phyloP scores from a whole-genome alignment of 1,140 invertebrate species.

The Pachyrhynchus sulphureomaculatus region DNA sequence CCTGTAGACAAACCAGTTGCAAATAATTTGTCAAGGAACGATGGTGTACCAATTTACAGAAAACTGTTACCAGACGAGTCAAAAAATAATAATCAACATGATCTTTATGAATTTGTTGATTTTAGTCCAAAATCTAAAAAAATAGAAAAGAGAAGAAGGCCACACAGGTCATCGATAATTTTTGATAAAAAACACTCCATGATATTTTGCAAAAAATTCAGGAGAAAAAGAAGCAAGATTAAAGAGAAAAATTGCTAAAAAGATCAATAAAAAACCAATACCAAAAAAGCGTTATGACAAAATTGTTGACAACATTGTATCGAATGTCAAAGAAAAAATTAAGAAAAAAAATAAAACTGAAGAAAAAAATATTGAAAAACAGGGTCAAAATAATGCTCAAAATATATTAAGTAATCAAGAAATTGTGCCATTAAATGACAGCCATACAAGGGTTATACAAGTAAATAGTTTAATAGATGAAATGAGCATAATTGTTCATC shows the following conservation, averaged over 20 bases:
- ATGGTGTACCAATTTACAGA: slow-evolving; percentile 8
- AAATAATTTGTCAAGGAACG: neutral
- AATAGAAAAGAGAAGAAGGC: neutral
- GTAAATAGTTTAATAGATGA: too few relatives aligned
- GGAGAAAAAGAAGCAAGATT: slow-evolving; percentile 18
- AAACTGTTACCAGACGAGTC: neutral
- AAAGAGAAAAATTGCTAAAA: slow-evolving; percentile 9
- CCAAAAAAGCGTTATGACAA: neutral
- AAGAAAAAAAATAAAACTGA: neutral
- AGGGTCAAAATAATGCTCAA: neutral
- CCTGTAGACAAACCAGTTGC: neutral
- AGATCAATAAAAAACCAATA: neutral
- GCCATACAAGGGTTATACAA: too few relatives aligned
- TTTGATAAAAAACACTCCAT: slow-evolving; percentile 26
- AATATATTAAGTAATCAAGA: neutral
- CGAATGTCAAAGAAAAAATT: slow-evolving; percentile 12
- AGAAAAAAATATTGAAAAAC: neutral
- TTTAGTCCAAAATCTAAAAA: slow-evolving; percentile 9
- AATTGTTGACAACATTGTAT: slow-evolving; percentile 5
- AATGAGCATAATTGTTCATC: too few relatives aligned
- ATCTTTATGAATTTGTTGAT: slow-evolving; percentile 29
- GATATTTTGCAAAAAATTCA: slow-evolving; percentile 16
- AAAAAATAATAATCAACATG: neutral
- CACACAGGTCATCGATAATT: slow-evolving; percentile 11
- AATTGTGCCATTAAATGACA: neutral